Evolutionary conservation across 2,797 vertebrate species (phyloP).

Genomic region (Crocodylus rhombifer): DNA sequence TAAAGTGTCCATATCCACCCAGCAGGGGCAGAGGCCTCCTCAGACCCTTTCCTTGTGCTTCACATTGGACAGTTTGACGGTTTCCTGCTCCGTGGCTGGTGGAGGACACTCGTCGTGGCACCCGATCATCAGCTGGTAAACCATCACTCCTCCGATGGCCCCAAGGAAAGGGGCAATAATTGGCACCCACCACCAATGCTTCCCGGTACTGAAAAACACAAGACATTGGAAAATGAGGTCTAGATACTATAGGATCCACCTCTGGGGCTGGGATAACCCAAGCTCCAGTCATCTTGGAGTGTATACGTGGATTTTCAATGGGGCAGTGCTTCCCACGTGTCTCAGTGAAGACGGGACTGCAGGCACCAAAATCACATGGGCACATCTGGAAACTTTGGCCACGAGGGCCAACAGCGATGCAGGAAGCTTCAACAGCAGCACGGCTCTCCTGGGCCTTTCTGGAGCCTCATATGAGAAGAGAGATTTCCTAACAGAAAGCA

Average conservation of each 20-base stretch:
- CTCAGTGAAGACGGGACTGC: not conserved
- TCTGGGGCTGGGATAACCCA: not conserved
- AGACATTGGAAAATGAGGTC: not conserved
- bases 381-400: not conserved
- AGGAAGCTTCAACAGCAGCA: not conserved
- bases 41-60: conserved; percentile 84
- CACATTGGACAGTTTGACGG: conserved; percentile 87
- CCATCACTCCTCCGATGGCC: conserved; percentile 85
- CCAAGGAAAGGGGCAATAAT: conserved; percentile 92
- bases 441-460: not conserved
- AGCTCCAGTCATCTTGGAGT: not conserved
- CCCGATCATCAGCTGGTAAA: conserved; percentile 96
- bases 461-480: not conserved
- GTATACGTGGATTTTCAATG: not conserved
- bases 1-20: conserved; percentile 23
- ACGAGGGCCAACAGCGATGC: not conserved
- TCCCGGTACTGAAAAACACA: conserved; percentile 75
- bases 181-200: conserved; percentile 95
- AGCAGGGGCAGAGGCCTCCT: conserved; percentile 42
- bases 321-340: accelerated
- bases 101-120: conserved; percentile 90
- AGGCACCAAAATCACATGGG: not conserved
- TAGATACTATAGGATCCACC: accelerated
- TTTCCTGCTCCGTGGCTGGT: conserved; percentile 83
- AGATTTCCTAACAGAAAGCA: not conserved